These are phyloP conservation scores for Melinopterus prodromus DNA, from an alignment of 2,888 invertebrate species.

Conservation along the genomic window DNA sequence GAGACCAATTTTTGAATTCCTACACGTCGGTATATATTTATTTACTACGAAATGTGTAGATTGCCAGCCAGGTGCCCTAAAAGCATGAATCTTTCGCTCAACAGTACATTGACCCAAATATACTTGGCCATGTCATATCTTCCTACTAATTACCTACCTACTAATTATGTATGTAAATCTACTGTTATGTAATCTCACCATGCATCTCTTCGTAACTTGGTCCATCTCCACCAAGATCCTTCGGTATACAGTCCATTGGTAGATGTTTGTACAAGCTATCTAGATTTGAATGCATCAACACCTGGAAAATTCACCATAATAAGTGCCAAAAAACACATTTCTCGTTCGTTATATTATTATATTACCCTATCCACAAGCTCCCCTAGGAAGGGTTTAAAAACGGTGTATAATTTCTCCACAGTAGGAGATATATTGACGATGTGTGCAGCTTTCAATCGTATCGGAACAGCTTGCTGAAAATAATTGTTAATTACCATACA, in stretches of 20 bases:
- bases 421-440: conserved; percentile 73
- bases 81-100: too few relatives aligned
- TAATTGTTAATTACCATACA: not conserved
- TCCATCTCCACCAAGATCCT: conserved; percentile 35
- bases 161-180: too few relatives aligned
- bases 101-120: too few relatives aligned
- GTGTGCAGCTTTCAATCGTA: conserved; percentile 71
- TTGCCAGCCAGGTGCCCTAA: too few relatives aligned
- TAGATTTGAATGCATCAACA: conserved; percentile 31
- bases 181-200: conserved; percentile 8
- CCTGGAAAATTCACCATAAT: conserved; percentile 17
- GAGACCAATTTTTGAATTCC: too few relatives aligned
- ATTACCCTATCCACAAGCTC: conserved; percentile 28
- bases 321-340: not conserved
- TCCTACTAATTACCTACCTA: too few relatives aligned
- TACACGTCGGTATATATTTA: too few relatives aligned
- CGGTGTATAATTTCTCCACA: conserved; percentile 66
- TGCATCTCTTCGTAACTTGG: conserved; percentile 27
- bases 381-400: conserved; percentile 22
- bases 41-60: too few relatives aligned
- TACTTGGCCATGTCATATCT: too few relatives aligned
- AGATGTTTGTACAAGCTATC: conserved; percentile 34
- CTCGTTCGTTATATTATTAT: conserved; percentile 50
- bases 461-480: conserved; percentile 72
- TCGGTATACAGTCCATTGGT: conserved; percentile 29